phyloP scores from a whole-genome alignment of 2,888 invertebrate species.

The Dorcus hopei region DNA sequence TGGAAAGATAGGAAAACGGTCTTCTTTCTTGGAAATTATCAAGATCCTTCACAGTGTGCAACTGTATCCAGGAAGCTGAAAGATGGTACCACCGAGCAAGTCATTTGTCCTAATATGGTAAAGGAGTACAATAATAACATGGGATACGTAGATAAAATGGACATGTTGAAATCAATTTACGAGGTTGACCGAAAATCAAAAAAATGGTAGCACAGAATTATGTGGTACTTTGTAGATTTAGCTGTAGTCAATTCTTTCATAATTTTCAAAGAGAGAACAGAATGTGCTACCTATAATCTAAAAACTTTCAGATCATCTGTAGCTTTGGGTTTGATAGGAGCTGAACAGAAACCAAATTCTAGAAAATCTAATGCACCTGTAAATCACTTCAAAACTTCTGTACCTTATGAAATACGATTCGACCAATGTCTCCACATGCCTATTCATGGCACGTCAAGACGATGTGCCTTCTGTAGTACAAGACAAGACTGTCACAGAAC shows the following conservation, averaged over 20 bases:
- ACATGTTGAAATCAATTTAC: conserved; percentile 21
- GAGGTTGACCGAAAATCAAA: conserved; percentile 19
- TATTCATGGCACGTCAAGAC: neutral
- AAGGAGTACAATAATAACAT: conserved; percentile 23
- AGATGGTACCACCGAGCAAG: conserved; percentile 14
- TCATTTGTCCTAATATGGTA: conserved; percentile 20
- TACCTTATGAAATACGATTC: neutral
- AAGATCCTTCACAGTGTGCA: neutral
- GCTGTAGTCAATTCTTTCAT: conserved; percentile 4
- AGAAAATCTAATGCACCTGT: neutral
- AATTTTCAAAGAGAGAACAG: conserved; percentile 14
- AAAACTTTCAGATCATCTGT: conserved; percentile 9
- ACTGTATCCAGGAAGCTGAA: conserved; percentile 12
- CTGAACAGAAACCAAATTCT: neutral
- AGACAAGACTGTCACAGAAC: neutral
- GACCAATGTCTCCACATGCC: neutral
- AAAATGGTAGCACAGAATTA: conserved; percentile 25
- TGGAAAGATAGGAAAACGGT: conserved; percentile 1
- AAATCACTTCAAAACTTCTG: neutral
- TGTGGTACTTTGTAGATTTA: neutral
- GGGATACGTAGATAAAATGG: conserved; percentile 22
- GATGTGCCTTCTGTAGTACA: neutral
- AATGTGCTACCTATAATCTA: conserved; percentile 3
- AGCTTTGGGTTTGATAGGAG: neutral
- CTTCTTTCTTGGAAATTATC: neutral